Base-by-base conservation (phyloP, 2,113 vertebrate species). In the Raphicerus campestris region DNA sequence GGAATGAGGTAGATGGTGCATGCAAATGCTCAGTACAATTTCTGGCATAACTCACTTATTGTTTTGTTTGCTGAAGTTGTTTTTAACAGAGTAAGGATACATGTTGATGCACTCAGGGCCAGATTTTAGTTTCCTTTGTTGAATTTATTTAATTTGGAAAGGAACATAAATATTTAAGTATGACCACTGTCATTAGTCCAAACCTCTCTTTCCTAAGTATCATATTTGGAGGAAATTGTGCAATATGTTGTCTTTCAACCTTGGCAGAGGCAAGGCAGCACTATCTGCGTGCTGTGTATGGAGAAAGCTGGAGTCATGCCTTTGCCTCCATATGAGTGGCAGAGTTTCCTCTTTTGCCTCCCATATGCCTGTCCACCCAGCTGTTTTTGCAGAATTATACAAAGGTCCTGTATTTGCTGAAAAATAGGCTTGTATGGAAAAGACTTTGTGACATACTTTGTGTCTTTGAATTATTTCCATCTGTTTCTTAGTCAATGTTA, bases 391-490 rank as follows among this genome's bases (percentile, higher is more conserved):
- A 58, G 24, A 26, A 7, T 28, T 51, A 1, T 22, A 7, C 22
- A 35, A 61, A 82, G 24, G 56, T 51, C 24, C 10, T 60, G 4
- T 3, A 42, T 55, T 86, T 84, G 7, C 66, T 89, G 53, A n/a
- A 75, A 82, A 90, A 93, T n/a, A n/a, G 20, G 28, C 45, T 93
- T 90, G 5, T 28, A 32, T 32, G 28, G 56, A 77, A 73, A 73
- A 96, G 56, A 22, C 55, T 32, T 60, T 92, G 87, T 93, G 95
- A 81, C 51, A 5, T 45, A n/a, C 70, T 95, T 87, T 78, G 60
- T 97, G 90, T 60, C 77, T 95, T 39, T 84, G 77, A 96, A 63
- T 96, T 78, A 35, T 30, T 96, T 60, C 95, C 91, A 73, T 95
- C 92, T 97, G 95, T 88, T 95, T 86, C 61, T 90, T 51, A 86